phyloP scores from a whole-genome alignment of 2,113 vertebrate species.

The Hemicordylus capensis region DNA sequence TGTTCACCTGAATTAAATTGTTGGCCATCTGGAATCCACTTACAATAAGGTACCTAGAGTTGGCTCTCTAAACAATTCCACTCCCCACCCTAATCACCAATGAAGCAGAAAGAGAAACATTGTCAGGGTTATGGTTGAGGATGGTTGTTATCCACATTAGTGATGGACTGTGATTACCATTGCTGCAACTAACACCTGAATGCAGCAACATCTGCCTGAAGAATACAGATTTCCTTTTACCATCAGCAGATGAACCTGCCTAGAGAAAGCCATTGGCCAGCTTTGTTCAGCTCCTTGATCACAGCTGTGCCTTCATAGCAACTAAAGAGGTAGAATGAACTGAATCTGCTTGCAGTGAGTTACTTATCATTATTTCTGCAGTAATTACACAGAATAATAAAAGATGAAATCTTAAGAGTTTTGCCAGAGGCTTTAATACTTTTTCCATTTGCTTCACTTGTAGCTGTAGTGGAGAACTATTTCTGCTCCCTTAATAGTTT shows the following conservation, averaged over 20 bases:
- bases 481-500: too few species aligned
- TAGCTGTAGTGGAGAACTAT: not conserved
- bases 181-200: conserved; percentile 32
- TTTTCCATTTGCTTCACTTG: fast-evolving
- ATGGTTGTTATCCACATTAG: conserved; percentile 49
- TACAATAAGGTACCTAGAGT: conserved; percentile 21
- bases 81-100: not conserved
- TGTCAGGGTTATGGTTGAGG: conserved; percentile 42
- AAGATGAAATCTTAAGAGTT: fast-evolving
- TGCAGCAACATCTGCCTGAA: not conserved
- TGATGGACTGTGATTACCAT: conserved; percentile 44
- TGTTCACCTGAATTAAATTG: conserved; percentile 55
- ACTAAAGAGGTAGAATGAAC: not conserved
- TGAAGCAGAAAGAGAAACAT: conserved; percentile 62
- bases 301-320: not conserved
- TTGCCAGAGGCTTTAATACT: not conserved
- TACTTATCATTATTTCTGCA: not conserved
- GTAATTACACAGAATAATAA: not conserved
- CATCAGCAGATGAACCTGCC: conserved; percentile 6
- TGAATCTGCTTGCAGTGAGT: conserved; percentile 7
- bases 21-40: conserved; percentile 58
- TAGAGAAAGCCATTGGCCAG: conserved; percentile 2
- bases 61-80: not conserved
- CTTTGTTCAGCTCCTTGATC: conserved; percentile 21
- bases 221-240: not conserved